Evolutionary conservation across 1,140 invertebrate genomes (phyloP), one percentile per base, ranked within the genome.

Genomic region (Drosophila watanabei): DNA sequence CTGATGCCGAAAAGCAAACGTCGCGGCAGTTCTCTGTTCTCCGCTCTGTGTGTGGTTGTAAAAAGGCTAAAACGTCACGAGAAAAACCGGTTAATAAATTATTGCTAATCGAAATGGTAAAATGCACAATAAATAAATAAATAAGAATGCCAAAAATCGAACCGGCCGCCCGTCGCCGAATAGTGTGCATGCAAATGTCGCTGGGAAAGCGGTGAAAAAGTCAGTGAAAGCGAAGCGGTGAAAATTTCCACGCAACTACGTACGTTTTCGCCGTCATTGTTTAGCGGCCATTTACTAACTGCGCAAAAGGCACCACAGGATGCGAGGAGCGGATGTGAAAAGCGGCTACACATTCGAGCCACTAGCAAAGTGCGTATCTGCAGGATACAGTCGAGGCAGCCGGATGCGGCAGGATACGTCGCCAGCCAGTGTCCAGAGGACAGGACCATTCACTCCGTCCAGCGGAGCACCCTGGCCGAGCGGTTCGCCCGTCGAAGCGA

Each of bases 11-110:
- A 28, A 35, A 57, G 69, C 33, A 41, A 65, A 61, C 65, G 65
- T 28, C 51, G 72, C 81, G 66, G 73, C 85, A 84, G 85, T 85
- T 87, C 84, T 54, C 68, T 78, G 65, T 72, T 71, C 65, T 70
- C 69, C 71, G 66, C 77, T 82, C 80, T 88, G 85, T 89, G 85
- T 86, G 86, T 82, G 86, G 79, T 90, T 91, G 81, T 89, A 89
- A 88, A 91, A 92, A 89, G 83, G 83, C 80, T 73, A 91, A 91
- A 81, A 91, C 88, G 87, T 87, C 88, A 91, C 87, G 70, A 83
- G 87, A 75, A 87, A 83, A 92, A 92, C 90, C 90, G 90, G 90
- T 92, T 92, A 89, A 92, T 90, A 92, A 89, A 90, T 92, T 92
- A 92, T 92, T 92, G 89, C 68, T 81, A 91, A 92, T 89, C 84